Percentiles rank a stretch among this genome's conserved stretches.
Conservation (phyloP, 2,113 vertebrate species). For the Gasterosteus nipponicus region DNA sequence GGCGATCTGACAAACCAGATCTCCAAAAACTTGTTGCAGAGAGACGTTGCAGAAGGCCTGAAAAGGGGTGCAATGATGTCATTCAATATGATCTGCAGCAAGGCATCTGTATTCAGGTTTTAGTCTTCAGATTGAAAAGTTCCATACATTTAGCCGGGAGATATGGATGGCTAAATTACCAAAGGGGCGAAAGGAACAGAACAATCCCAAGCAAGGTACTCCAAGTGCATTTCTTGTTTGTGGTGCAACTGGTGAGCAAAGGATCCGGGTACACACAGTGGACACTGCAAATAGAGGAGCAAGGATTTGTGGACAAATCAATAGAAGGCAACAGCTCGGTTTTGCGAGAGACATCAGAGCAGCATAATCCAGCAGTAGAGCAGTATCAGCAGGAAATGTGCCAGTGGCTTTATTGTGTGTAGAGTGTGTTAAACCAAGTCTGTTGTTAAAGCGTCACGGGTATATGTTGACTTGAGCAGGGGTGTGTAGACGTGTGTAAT, state of each 20-base stretch:
- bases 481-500: not conserved
- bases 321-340: not conserved
- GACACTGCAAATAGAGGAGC: not conserved
- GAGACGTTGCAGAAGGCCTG: not conserved
- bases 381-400: not conserved
- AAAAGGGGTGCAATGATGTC: not conserved
- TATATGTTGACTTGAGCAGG: not conserved
- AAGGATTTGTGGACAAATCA: not conserved
- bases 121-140: no score
- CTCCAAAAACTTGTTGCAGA: not conserved
- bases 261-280: not conserved
- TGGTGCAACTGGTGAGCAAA: not conserved
- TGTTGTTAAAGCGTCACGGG: not conserved
- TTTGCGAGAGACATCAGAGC: not conserved
- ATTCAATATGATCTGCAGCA: not conserved
- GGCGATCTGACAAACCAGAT: not conserved
- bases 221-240: not conserved
- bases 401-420: not conserved
- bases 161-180: not conserved
- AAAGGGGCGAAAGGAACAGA: not conserved
- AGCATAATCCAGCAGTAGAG: not conserved
- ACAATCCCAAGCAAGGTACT: not conserved
- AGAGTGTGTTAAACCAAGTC: not conserved
- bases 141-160: not conserved
- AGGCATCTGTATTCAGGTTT: not conserved